A percentile compares a stretch with the other conserved stretches of the same genome.
Evolutionary conservation across 1,140 invertebrate genomes (phyloP).

Genomic region (Brachionus sp.): DNA sequence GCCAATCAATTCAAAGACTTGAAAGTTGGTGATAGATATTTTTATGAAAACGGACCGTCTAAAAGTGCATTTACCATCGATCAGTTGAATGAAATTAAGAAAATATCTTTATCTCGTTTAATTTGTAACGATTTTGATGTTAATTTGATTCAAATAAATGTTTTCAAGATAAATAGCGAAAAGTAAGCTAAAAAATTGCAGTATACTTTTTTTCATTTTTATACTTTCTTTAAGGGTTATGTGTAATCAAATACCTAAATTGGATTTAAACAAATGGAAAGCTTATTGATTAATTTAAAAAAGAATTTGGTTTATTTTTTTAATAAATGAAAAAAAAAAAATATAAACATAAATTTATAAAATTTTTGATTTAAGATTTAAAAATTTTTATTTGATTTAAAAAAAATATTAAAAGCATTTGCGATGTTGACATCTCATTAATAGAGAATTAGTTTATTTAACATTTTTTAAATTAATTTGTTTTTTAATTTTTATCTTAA

Average conservation of each 20-base stretch:
- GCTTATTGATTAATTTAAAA: background rate
- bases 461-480: no score
- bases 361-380: no score
- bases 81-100: conserved; percentile 1
- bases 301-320: no score
- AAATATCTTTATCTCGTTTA: background rate
- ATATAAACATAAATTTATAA: no score
- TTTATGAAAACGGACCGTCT: conserved; percentile 70
- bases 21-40: conserved; percentile 86
- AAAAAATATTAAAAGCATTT: no score
- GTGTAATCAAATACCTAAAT: background rate
- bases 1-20: conserved; percentile 85
- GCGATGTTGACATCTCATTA: no score
- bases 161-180: background rate
- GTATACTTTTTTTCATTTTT: no score
- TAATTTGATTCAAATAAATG: background rate
- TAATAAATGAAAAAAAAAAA: no score
- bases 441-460: no score
- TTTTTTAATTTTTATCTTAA: no score
- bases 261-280: background rate
- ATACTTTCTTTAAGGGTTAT: background rate
- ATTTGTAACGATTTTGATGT: conserved; percentile 28
- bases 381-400: no score
- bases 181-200: background rate
- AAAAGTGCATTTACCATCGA: background rate